These are phyloP conservation scores for Brachypteracias leptosomus DNA, from an alignment of 2,113 vertebrate species.

Conservation along the genomic window DNA sequence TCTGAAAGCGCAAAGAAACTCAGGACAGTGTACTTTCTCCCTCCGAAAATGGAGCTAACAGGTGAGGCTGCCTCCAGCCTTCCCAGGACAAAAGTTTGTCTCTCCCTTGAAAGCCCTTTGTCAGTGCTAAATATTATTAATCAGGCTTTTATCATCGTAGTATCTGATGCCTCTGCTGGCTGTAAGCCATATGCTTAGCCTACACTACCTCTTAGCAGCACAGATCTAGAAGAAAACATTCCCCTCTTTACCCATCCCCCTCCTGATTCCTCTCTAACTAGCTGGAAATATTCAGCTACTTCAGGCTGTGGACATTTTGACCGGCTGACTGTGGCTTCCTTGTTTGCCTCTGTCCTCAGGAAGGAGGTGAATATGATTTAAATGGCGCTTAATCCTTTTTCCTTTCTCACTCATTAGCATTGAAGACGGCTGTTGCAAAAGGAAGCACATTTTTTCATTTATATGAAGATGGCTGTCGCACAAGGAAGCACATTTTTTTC, in stretches of 20 bases:
- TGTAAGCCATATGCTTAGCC: conserved; percentile 1
- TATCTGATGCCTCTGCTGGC: conserved; percentile 34
- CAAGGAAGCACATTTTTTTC: not conserved
- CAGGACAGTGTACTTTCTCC: not conserved
- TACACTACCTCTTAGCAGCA: not conserved
- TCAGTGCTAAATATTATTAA: not conserved
- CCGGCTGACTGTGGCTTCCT: not conserved
- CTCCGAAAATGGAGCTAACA: not conserved
- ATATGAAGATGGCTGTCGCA: not conserved
- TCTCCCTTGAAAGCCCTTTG: conserved; percentile 26
- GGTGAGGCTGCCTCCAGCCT: not conserved
- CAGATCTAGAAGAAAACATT: not conserved
- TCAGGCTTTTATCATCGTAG: not conserved
- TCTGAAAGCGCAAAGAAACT: not conserved
- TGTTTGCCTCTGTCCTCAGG: not conserved
- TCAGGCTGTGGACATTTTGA: not conserved
- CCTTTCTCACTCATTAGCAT: not conserved
- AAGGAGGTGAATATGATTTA: not conserved
- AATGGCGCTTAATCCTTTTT: not conserved
- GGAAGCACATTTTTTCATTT: not conserved
- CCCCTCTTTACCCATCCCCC: not conserved
- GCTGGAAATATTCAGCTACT: not conserved
- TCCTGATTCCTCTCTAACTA: not conserved
- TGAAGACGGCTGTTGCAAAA: conserved; percentile 7
- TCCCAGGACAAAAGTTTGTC: not conserved